These are phyloP conservation scores for Plemyria rubiginata DNA, from an alignment of 2,888 invertebrate species.

Conservation along the genomic window DNA sequence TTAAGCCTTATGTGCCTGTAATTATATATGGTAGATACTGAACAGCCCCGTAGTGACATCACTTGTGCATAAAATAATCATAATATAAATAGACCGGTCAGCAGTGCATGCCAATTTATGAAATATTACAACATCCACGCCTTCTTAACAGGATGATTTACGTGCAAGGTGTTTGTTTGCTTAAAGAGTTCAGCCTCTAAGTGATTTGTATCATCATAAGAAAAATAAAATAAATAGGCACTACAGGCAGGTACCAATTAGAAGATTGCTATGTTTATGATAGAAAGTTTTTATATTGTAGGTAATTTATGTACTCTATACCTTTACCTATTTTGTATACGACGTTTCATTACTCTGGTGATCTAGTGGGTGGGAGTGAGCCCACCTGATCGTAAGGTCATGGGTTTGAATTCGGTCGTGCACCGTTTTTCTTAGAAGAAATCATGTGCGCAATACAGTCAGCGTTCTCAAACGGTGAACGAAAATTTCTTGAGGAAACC, in stretches of 20 bases:
- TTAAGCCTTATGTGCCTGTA: too few relatives aligned
- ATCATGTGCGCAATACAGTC: too few relatives aligned
- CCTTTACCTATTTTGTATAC: too few relatives aligned
- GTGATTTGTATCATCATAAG: conserved; percentile 23
- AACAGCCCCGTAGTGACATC: not conserved
- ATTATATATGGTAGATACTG: too few relatives aligned
- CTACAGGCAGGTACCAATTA: conserved; percentile 15
- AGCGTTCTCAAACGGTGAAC: too few relatives aligned
- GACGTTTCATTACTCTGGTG: too few relatives aligned
- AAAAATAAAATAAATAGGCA: conserved; percentile 13
- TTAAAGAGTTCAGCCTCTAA: conserved; percentile 34
- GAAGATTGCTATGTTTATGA: not conserved
- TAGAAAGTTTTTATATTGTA: conserved; percentile 2
- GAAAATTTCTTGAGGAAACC: too few relatives aligned
- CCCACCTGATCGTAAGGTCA: too few relatives aligned
- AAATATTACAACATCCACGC: conserved; percentile 41
- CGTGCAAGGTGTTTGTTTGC: conserved; percentile 42
- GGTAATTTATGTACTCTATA: too few relatives aligned
- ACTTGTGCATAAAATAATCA: not conserved
- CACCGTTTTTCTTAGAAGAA: too few relatives aligned
- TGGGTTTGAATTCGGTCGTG: too few relatives aligned
- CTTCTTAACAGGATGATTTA: conserved; percentile 37
- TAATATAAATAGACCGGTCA: conserved; percentile 10
- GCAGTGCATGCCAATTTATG: conserved; percentile 42
- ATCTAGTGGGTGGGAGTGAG: too few relatives aligned